Conservation (phyloP, 2,113 vertebrate species). For the Prionailurus viverrinus region DNA sequence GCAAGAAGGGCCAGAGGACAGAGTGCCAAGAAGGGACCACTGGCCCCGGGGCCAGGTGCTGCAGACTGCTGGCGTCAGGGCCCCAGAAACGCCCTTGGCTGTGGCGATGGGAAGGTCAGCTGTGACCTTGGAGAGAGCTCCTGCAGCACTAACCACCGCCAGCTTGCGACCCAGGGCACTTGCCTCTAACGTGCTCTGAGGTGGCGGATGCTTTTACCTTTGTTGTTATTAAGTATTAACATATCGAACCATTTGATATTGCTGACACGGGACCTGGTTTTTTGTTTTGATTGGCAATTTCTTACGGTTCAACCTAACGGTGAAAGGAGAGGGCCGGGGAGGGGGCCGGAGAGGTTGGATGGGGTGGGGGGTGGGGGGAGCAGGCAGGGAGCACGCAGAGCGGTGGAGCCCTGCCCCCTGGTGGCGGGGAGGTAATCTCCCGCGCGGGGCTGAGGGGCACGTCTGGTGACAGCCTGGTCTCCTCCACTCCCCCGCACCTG, state of each 20-base stretch:
- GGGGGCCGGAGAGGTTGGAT: neutral
- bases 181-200: neutral
- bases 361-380: neutral
- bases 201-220: neutral
- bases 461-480: neutral
- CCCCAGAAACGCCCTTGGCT: neutral
- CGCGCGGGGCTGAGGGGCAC: neutral
- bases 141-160: neutral
- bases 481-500: neutral
- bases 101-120: neutral
- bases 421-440: conserved; percentile 34
- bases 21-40: neutral
- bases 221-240: neutral
- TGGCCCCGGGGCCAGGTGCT: neutral
- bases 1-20: neutral
- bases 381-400: neutral
- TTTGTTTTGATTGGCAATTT: neutral
- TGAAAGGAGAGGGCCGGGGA: neutral
- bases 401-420: conserved; percentile 61
- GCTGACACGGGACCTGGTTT: neutral
- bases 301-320: neutral
- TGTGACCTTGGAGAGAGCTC: conserved; percentile 17
- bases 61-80: neutral
- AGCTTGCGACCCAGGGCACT: neutral
- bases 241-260: neutral